These are phyloP conservation scores for Macropis europaea DNA, from an alignment of 2,888 invertebrate species.

Conservation along the genomic window DNA sequence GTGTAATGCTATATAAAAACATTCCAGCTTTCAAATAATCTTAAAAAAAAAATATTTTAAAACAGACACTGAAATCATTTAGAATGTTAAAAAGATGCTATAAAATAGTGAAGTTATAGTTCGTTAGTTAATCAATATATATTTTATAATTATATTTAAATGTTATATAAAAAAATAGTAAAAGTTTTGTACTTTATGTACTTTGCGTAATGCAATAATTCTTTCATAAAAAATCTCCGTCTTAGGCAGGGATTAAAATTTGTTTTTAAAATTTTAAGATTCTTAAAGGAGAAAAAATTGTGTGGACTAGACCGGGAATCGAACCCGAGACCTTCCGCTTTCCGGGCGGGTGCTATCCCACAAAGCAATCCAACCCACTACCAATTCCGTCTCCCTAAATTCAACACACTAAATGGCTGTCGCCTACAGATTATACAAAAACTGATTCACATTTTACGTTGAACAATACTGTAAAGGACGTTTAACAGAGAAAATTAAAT, in stretches of 20 bases:
- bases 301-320: too few species aligned
- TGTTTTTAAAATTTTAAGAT: too few species aligned
- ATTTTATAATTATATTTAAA: background rate
- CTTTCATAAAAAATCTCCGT: too few species aligned
- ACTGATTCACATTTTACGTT: background rate
- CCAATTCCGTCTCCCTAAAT: too few species aligned
- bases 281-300: too few species aligned
- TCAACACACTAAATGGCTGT: too few species aligned
- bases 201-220: background rate
- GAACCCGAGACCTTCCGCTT: too few species aligned
- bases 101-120: background rate
- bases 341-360: too few species aligned
- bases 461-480: background rate
- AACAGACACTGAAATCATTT: background rate
- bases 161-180: conserved; percentile 2
- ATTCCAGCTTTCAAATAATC: too few species aligned
- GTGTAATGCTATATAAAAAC: too few species aligned
- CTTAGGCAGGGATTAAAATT: too few species aligned
- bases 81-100: background rate
- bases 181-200: background rate
- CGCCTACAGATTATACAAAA: background rate
- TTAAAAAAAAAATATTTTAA: background rate
- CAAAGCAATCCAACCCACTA: too few species aligned
- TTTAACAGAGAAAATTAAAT: background rate
- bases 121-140: background rate